Evolutionary conservation across 2,113 vertebrate species (phyloP), one percentile per base, ranked within the genome.

Genomic region (Gadus macrocephalus): DNA sequence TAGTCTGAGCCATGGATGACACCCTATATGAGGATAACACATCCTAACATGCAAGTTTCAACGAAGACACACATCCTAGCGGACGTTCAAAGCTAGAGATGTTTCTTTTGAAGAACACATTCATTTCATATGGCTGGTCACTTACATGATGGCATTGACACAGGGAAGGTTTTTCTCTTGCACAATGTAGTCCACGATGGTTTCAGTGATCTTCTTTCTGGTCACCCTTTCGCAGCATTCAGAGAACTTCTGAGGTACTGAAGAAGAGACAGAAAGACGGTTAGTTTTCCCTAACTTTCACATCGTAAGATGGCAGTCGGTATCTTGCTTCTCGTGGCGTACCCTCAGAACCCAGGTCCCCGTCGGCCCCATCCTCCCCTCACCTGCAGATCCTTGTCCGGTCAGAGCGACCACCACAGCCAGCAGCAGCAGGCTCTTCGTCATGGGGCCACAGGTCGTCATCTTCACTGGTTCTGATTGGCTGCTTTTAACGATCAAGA

Each of bases 101-200:
- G 4, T 35, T 35, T 35, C 31, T 35, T 4, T 35, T 35, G 6
- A 35, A 35, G 31, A 35, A 35, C 31, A 7, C 31, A 35, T 35
- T 35, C 31, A 6, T 35, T 35, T 0, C 31, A 35, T 35, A 35
- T 35, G 31, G 31, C 31, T 49, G 42, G 42, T 49, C 16, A 8
- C 19, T 84, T 72, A 89, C 87, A 89, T 84, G 65, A 86, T 25
- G 0, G 87, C 87, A 0, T 0, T 1, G 62, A 87, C 70, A 53
- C 87, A 89, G 0, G 79, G 78, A 11, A 3, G 16, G 1, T 3
- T 28, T 9, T 2, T 19, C 4, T 7, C 0, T 67, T 85, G 85
- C 7, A 77, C 0, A 62, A 1, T 2, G 64, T 27, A 86, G 1
- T 7, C 74, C 3, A 17, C 0, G 55, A 87, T 78, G 0, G 80